Percentiles rank a stretch among this genome's conserved stretches.
phyloP scores from a whole-genome alignment of 2,888 invertebrate species.

The Microplitis manilae region DNA sequence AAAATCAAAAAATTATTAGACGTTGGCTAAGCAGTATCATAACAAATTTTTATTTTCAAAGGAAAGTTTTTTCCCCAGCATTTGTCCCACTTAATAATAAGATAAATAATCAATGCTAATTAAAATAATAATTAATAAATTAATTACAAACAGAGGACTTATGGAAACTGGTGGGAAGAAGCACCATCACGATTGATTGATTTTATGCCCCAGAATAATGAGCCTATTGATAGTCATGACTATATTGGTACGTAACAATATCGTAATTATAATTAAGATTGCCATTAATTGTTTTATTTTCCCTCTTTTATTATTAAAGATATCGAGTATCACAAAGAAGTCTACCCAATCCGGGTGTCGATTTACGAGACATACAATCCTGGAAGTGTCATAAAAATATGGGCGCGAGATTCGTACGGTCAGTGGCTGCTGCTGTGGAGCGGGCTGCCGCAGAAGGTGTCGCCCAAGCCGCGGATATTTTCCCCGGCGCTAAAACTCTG shows the following conservation, averaged over 20 bases:
- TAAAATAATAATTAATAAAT: constrained; percentile 4
- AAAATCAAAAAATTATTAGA: not conserved
- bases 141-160: constrained; percentile 78
- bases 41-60: no score
- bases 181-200: constrained; percentile 81
- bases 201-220: constrained; percentile 83
- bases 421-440: constrained; percentile 86
- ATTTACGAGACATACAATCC: constrained; percentile 91
- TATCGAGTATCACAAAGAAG: constrained; percentile 78
- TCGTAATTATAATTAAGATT: not conserved
- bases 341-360: constrained; percentile 80
- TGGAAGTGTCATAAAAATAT: constrained; percentile 86
- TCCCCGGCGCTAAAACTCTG: constrained; percentile 75
- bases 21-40: no score
- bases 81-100: not conserved
- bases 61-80: no score
- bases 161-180: constrained; percentile 88
- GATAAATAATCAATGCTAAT: not conserved
- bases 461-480: constrained; percentile 81
- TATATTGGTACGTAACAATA: constrained; percentile 79
- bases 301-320: constrained; percentile 69
- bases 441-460: constrained; percentile 77
- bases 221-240: constrained; percentile 81
- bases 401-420: constrained; percentile 76
- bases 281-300: not conserved